Evolutionary conservation across 92 coral and sea anemone species (phyloP).

Genomic region (Epizoanthus rinbou): DNA sequence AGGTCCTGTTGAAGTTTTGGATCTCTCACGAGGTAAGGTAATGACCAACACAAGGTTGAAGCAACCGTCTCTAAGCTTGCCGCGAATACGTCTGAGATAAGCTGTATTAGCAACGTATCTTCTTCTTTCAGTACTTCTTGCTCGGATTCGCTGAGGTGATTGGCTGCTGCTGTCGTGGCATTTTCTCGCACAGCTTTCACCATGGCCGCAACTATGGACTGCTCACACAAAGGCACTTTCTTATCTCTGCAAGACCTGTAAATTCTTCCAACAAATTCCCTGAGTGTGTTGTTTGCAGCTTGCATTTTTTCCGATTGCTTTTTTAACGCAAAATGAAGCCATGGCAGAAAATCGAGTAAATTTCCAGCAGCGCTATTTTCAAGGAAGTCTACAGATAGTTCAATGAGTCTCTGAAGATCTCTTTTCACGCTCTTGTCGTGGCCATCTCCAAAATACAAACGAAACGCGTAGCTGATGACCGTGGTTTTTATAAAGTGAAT

Average conservation of each 20-base stretch:
- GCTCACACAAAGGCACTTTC: slow-evolving; percentile 20
- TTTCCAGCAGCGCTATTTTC: slow-evolving; percentile 68
- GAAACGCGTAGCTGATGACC: slow-evolving; percentile 65
- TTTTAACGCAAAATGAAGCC: slow-evolving; percentile 71
- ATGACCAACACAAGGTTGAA: slow-evolving; percentile 74
- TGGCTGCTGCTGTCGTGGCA: not conserved
- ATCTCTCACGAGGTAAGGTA: slow-evolving; percentile 69
- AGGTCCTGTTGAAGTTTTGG: slow-evolving; percentile 72
- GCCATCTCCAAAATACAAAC: slow-evolving; percentile 79
- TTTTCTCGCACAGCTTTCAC: slow-evolving; percentile 49
- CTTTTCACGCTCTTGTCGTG: slow-evolving; percentile 49
- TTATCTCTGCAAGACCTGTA: slow-evolving; percentile 47
- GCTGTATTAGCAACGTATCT: slow-evolving; percentile 37
- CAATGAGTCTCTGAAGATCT: slow-evolving; percentile 54
- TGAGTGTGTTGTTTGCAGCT: slow-evolving; percentile 61
- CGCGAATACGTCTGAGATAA: slow-evolving; percentile 79
- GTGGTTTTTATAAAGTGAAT: slow-evolving; percentile 55
- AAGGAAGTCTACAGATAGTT: slow-evolving; percentile 62
- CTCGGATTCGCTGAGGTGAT: slow-evolving; percentile 42
- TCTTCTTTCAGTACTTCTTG: slow-evolving; percentile 56
- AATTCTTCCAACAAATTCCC: slow-evolving; percentile 57
- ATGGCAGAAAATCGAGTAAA: slow-evolving; percentile 87
- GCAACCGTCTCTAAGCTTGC: slow-evolving; percentile 83
- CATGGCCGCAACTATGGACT: slow-evolving; percentile 53
- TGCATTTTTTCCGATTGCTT: slow-evolving; percentile 54